Evolutionary conservation across 1,140 invertebrate genomes (phyloP), one percentile per base, ranked within the genome.

Genomic region (Cotesia chilonis): DNA sequence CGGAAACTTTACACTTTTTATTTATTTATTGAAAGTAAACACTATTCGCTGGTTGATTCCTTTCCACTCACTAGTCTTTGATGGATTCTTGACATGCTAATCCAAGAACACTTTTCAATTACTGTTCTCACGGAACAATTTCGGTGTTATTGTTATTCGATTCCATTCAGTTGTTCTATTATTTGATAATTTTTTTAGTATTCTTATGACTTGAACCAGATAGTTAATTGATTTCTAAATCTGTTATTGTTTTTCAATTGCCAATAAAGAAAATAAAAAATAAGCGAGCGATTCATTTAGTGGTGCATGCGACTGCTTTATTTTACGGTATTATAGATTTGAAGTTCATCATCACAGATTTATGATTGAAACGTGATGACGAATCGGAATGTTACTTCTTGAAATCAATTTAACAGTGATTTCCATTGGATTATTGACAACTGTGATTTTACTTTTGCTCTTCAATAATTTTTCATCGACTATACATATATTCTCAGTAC

Each of bases 191-290:
- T 10, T 6, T 47, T 47, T 47, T 5, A 10, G 41, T 47, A 47
- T 47, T 10, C 6, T 9, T 47, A 47, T 47, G 2, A 10, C 5
- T 55, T 14, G n/a, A n/a, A 4, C n/a, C 17, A 12, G 54, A 55
- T 55, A 55, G 5, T 6, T 14, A 55, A 14, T 20, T 55, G 10
- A n/a, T 20, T 55, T 12, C 10, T 55, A 6, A 17, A n/a, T n/a
- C 12, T 12, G n/a, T 12, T 28, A 6, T 12, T 35, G 36, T n/a
- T n/a, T 67, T 38, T 17, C 17, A 47, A 67, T 52, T 78, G 80
- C 80, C 61, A 71, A 81, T 82, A 75, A 82, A 82, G 66, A 82
- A 51, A 72, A 81, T 81, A 82, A 82, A 82, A 82, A 82, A 82
- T 82, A 82, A 82, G 81, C 81, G 76, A 79, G 80, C 81, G 71